A percentile compares a stretch with the other conserved stretches of the same genome.
Evolutionary conservation across 2,797 vertebrate genomes (phyloP).

Genomic region (Acanthis flammea): DNA sequence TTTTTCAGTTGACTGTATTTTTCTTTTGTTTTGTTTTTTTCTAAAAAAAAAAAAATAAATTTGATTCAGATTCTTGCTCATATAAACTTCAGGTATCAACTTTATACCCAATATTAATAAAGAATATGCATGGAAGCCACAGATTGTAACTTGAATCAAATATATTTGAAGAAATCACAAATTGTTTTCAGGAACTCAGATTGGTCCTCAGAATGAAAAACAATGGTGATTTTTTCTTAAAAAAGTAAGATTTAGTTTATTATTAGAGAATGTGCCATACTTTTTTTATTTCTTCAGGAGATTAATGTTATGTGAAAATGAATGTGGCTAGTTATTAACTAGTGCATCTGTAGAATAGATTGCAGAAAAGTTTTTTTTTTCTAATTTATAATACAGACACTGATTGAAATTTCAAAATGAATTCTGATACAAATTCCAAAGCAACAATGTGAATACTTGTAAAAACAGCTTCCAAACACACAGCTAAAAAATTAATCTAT

Average conservation of each 20-base stretch:
- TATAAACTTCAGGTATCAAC: neutral
- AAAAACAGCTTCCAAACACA: neutral
- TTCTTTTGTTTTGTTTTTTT: neutral
- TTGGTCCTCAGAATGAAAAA: neutral
- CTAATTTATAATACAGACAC: neutral
- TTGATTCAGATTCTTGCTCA: neutral
- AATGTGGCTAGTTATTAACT: neutral
- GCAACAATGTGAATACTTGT: neutral
- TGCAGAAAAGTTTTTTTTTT: neutral
- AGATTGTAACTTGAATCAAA: neutral
- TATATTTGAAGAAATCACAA: neutral
- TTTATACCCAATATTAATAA: neutral
- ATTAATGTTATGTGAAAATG: neutral
- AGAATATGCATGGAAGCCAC: neutral
- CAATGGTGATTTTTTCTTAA: neutral
- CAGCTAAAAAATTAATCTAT: neutral
- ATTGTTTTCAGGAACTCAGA: neutral
- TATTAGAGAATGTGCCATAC: neutral
- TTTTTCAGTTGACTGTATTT: no score
- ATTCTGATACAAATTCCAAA: neutral
- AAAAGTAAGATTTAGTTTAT: neutral
- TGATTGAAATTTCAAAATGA: neutral
- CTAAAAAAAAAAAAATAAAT: neutral
- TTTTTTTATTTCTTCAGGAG: neutral
- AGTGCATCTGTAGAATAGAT: neutral